Percentiles rank a stretch among this genome's conserved stretches.
Evolutionary conservation across 2,888 invertebrate genomes (phyloP).

Genomic region (Nephrotoma flavescens): DNA sequence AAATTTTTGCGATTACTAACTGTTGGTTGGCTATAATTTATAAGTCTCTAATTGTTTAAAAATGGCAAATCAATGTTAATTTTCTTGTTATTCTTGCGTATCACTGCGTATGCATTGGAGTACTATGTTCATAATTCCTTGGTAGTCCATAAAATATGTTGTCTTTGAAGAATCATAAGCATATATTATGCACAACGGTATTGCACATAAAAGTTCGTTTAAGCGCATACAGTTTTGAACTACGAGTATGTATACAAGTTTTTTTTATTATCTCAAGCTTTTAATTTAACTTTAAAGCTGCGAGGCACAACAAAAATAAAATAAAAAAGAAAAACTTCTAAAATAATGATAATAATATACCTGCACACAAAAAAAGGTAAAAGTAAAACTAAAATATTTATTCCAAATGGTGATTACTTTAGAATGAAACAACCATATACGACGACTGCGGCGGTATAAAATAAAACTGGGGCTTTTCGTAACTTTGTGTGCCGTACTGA

Average conservation of each 20-base stretch:
- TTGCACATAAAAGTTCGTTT: neutral
- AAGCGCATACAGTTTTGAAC: neutral
- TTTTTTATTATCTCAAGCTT: neutral
- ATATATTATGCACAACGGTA: neutral
- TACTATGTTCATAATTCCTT: neutral
- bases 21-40: neutral
- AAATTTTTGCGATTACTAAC: neutral
- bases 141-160: neutral
- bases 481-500: neutral
- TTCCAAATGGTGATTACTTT: neutral
- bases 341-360: neutral
- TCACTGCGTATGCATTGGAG: neutral
- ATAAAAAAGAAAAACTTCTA: neutral
- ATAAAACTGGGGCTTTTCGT: neutral
- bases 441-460: neutral
- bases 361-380: neutral
- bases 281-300: neutral
- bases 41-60: neutral
- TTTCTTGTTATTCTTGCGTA: neutral
- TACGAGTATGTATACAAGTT: neutral
- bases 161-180: neutral
- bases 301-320: neutral
- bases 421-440: neutral
- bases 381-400: neutral
- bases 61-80: neutral